Conservation (phyloP, 2,113 vertebrate species). For the Odontesthes bonariensis region DNA sequence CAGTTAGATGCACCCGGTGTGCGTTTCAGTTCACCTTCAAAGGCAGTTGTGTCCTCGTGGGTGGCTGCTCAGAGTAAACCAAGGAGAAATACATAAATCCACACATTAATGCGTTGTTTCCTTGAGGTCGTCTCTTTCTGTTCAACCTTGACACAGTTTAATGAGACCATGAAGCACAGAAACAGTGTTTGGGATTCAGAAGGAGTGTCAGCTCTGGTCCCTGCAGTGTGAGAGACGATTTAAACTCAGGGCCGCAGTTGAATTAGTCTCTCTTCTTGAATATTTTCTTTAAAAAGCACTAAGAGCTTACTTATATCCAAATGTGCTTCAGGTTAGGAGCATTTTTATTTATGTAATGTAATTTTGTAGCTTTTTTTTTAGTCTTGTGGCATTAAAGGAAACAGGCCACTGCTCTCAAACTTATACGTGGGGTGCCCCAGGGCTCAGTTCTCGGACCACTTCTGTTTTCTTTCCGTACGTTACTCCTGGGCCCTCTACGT, state of each 20-base stretch:
- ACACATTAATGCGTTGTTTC: constrained; percentile 54
- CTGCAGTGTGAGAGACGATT: background rate
- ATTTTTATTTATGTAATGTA: background rate
- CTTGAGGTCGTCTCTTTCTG: constrained; percentile 21
- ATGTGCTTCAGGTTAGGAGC: background rate
- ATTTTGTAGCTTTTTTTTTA: background rate
- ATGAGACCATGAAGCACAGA: constrained; percentile 54
- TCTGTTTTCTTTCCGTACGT: too few relatives aligned
- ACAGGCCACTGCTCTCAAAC: too few relatives aligned
- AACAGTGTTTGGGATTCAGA: constrained; percentile 51
- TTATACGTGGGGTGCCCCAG: too few relatives aligned
- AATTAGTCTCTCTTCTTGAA: background rate
- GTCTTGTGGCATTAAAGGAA: too few relatives aligned
- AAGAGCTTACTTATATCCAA: background rate
- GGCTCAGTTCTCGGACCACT: too few relatives aligned
- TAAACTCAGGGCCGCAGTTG: background rate
- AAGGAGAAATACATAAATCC: constrained; percentile 69
- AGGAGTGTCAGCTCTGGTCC: constrained; percentile 10
- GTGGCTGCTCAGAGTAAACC: constrained; percentile 35
- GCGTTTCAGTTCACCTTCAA: constrained; percentile 47
- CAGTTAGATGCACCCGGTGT: background rate
- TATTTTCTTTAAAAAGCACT: background rate
- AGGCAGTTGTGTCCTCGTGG: constrained; percentile 43
- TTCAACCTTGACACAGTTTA: constrained; percentile 63
- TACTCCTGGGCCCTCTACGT: too few relatives aligned